phyloP scores from a whole-genome alignment of 2,797 vertebrate genomes.

The Pogonophryne albipinna region DNA sequence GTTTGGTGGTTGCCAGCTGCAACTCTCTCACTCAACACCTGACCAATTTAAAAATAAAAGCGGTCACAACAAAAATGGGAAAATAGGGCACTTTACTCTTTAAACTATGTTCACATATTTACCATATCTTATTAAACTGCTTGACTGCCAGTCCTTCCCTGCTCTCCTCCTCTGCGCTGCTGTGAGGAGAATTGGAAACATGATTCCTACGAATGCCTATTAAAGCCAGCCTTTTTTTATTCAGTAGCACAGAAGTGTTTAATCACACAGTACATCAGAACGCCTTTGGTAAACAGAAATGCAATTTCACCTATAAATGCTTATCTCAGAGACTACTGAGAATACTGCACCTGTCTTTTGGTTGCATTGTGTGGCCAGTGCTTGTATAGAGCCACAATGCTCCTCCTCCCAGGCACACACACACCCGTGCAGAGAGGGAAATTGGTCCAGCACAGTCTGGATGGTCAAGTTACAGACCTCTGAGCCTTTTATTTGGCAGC shows the following conservation, averaged over 20 bases:
- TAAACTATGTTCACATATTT: background rate
- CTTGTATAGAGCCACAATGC: constrained; percentile 80
- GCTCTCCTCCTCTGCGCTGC: constrained; percentile 49
- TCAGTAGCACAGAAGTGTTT: constrained; percentile 7
- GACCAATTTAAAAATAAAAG: too few relatives aligned
- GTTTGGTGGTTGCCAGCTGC: too few relatives aligned
- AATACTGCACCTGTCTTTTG: constrained; percentile 57
- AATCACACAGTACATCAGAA: background rate
- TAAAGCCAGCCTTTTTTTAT: constrained; percentile 12
- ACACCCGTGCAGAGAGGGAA: constrained; percentile 84
- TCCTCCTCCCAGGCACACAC: constrained; percentile 81
- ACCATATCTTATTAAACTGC: constrained; percentile 62
- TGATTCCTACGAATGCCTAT: constrained; percentile 30
- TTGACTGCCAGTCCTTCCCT: constrained; percentile 62
- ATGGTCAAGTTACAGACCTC: constrained; percentile 86
- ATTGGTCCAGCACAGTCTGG: constrained; percentile 77
- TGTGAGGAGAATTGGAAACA: constrained; percentile 49
- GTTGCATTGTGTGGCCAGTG: constrained; percentile 82
- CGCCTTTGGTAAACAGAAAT: constrained; percentile 61
- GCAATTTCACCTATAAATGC: constrained; percentile 40
- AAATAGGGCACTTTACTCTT: too few relatives aligned
- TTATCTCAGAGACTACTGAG: constrained; percentile 55
- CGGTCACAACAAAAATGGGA: too few relatives aligned
- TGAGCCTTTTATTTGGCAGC: constrained; percentile 84
- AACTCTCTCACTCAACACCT: too few relatives aligned